These are phyloP conservation scores for Drosophila pseudoobscura DNA, from an alignment of 1,140 invertebrate genomes.

Conservation along the genomic window DNA sequence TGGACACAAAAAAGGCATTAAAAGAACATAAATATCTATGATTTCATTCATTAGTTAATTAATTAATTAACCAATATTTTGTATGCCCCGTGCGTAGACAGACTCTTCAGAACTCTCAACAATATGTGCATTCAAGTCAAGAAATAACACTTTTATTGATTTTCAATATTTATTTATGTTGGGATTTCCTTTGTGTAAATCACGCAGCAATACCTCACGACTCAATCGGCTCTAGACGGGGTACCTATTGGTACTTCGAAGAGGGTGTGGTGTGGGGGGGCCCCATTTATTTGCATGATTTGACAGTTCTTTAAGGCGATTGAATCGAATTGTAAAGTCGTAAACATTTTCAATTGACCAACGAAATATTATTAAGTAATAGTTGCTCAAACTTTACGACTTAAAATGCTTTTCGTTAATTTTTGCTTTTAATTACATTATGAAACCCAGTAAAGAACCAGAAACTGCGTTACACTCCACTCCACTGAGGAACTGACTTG, in stretches of 20 bases:
- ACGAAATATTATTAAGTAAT: slow-evolving; percentile 63
- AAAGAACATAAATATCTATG: slow-evolving; percentile 2
- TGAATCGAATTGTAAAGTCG: slow-evolving; percentile 60
- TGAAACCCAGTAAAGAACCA: slow-evolving; percentile 20
- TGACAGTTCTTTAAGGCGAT: slow-evolving; percentile 77
- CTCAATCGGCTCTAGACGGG: background rate
- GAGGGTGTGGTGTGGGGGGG: slow-evolving; percentile 49
- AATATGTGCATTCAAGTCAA: slow-evolving; percentile 9
- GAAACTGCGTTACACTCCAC: background rate
- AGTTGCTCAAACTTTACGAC: slow-evolving; percentile 44
- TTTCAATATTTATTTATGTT: slow-evolving; percentile 27
- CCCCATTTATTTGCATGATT: slow-evolving; percentile 77
- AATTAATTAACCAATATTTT: slow-evolving; percentile 39
- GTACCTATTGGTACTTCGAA: too few relatives aligned
- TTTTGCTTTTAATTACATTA: slow-evolving; percentile 24
- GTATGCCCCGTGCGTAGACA: slow-evolving; percentile 10
- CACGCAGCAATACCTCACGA: slow-evolving; percentile 20
- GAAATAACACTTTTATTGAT: slow-evolving; percentile 35
- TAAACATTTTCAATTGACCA: slow-evolving; percentile 67
- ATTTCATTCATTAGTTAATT: slow-evolving; percentile 20
- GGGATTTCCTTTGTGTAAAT: slow-evolving; percentile 6
- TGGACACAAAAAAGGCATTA: slow-evolving; percentile 8
- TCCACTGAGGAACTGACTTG: background rate
- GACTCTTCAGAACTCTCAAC: slow-evolving; percentile 23
- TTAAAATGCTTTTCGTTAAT: slow-evolving; percentile 12